Base-by-base conservation (phyloP, 2,113 vertebrate genomes). In the Pholis gunnellus region DNA sequence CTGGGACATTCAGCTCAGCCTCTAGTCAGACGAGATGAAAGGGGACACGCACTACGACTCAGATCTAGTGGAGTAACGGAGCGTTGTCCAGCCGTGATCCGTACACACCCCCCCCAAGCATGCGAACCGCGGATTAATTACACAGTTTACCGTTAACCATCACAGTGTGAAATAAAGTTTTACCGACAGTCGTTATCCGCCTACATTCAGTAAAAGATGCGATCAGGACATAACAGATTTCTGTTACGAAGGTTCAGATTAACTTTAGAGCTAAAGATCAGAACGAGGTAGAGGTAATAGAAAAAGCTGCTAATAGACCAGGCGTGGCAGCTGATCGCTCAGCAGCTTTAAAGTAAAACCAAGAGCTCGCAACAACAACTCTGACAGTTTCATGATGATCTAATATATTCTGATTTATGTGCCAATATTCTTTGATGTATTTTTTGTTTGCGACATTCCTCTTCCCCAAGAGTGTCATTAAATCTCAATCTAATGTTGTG, bases 321-420 rank as follows among this genome's bases (percentile, higher is more conserved):
- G 48, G 31, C 3, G 50, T 11, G 1, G 8, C 42, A 20, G 65
- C 31, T 25, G 46, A 50, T 10, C 64, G 54, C 40, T 65, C 9
- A 50, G 3, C 17, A 36, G 8, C 40, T 81, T 40, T 29, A 74
- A n/a, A 73, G 13, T 65, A 20, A 74, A 66, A 67, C n/a, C 8
- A 64, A 50, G 64, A 40, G 65, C 57, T 65, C 40, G 13, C 56
- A 72, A 59, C 6, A 66, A 31, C 48, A 48, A 29, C 20, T 48
- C 22, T 50, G 15, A 27, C n/a, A 3, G 72, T 57, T 50, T 52
- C 6, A 67, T n/a, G 1, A 10, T 42, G 5, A 57, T 50, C 4
- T 11, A 40, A 61, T 57, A 52, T 7, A 78, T 46, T 70, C 42
- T 71, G 25, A 50, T n/a, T 78, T 60, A 80, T 79, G 64, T 56